phyloP scores from a whole-genome alignment of 2,113 vertebrate species.

The Xiphorhynchus elegans region DNA sequence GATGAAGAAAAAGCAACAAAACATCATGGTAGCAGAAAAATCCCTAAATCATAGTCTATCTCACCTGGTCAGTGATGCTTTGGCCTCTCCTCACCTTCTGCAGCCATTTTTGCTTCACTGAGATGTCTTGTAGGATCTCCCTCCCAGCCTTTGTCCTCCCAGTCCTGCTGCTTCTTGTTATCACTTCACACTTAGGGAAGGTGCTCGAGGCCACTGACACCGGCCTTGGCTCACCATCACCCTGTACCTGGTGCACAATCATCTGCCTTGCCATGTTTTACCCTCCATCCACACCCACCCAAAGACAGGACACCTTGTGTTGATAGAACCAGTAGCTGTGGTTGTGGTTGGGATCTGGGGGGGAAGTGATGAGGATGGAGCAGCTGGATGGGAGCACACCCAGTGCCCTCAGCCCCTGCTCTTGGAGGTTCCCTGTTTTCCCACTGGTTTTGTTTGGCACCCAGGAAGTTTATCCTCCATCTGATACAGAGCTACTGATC shows the following conservation, averaged over 20 bases:
- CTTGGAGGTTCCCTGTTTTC: background rate
- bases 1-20: background rate
- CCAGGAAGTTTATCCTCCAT: background rate
- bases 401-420: background rate
- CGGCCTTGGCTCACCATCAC: background rate
- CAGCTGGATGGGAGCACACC: background rate
- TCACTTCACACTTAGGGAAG: background rate
- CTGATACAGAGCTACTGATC: background rate
- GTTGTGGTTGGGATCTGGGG: background rate
- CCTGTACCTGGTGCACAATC: background rate
- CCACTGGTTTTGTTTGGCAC: background rate
- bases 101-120: background rate
- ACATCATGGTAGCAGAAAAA: background rate
- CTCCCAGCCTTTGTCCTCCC: background rate
- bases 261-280: background rate
- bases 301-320: background rate
- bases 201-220: fast-evolving
- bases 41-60: fast-evolving
- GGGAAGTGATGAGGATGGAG: background rate
- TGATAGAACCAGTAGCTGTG: background rate
- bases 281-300: background rate
- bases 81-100: background rate
- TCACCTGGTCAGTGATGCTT: background rate
- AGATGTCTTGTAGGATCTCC: background rate
- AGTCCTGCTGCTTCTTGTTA: background rate